Base-by-base conservation (phyloP, 2,888 invertebrate genomes). In the Morinoia aosen region DNA sequence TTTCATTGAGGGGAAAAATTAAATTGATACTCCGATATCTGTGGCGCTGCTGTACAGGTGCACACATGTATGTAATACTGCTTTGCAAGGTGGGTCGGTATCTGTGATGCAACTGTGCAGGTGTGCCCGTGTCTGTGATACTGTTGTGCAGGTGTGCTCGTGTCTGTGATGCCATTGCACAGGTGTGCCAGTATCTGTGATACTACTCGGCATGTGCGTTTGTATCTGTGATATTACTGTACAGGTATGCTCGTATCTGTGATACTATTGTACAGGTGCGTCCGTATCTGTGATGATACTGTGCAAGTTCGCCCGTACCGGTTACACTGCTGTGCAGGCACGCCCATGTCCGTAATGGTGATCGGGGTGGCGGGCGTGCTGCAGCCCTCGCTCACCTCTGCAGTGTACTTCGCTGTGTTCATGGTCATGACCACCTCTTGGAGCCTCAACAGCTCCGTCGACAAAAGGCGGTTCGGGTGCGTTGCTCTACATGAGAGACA, bases 391-490 rank as follows among this genome's bases (percentile, higher is more conserved):
- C 97, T 98, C 61, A 98, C 98, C 56, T 98, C 98, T 90, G 98
- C 98, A 19, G 98, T 99, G 93, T 99, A 99, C 97, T 99, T 98
- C 97, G 97, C 99, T 95, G 98, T 98, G 96, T 99, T 99, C 97
- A 98, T 99, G 97, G 98, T 98, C 39, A 98, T 98, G 58, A 98
- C 98, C 95, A 99, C 99, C 2, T 98, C 98, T 97, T 98, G 99
- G 98, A 98, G 99, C 56, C 98, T 98, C 97, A 98, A 98, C 97
- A 98, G 98, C 97, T 98, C 98, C 96, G 97, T 99, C 96, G 98
- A 98, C 97, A 98, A 98, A 97, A 76, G 96, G 16, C 95, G 96
- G 10, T 96, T 96, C 58, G 96, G 96, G 96, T 96, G 56, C n/a
- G 96, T 93, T 48, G 48, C 48, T 48, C 48, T 48, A 2, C 5